phyloP scores from a whole-genome alignment of 2,113 vertebrate species.

The Proteles cristata region DNA sequence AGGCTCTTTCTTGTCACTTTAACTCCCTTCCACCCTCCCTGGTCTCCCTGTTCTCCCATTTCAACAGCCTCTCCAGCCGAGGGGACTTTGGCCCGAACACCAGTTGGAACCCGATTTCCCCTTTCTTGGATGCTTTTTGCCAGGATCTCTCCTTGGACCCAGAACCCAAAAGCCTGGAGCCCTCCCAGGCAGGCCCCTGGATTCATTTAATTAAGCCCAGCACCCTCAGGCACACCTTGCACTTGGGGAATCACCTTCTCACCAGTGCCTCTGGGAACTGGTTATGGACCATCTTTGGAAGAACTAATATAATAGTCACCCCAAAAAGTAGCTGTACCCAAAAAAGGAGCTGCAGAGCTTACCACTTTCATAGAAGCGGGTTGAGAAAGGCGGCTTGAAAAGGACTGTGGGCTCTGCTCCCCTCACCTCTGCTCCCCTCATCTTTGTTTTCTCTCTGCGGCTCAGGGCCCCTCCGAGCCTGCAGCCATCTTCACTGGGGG shows the following conservation, averaged over 20 bases:
- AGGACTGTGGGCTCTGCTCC: background rate
- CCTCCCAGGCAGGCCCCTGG: accelerated
- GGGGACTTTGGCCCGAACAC: background rate
- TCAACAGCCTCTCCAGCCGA: background rate
- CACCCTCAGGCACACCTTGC: background rate
- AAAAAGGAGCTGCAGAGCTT: background rate
- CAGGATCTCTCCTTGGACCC: too few species aligned
- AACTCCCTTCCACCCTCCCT: background rate
- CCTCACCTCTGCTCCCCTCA: too few species aligned
- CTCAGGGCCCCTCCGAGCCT: background rate
- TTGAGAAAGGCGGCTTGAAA: background rate
- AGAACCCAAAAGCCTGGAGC: background rate
- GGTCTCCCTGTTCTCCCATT: background rate
- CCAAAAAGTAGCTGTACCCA: background rate
- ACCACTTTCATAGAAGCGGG: background rate
- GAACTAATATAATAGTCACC: background rate
- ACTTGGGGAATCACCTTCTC: background rate
- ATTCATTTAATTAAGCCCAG: background rate
- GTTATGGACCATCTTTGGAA: background rate
- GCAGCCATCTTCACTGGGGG: background rate
- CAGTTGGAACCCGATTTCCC: background rate
- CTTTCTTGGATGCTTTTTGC: background rate
- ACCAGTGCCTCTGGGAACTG: background rate
- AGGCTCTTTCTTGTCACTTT: background rate
- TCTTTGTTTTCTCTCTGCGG: background rate